Evolutionary conservation across 2,888 invertebrate genomes (phyloP), one percentile per base, ranked within the genome.

Genomic region (Melanostoma scalare): DNA sequence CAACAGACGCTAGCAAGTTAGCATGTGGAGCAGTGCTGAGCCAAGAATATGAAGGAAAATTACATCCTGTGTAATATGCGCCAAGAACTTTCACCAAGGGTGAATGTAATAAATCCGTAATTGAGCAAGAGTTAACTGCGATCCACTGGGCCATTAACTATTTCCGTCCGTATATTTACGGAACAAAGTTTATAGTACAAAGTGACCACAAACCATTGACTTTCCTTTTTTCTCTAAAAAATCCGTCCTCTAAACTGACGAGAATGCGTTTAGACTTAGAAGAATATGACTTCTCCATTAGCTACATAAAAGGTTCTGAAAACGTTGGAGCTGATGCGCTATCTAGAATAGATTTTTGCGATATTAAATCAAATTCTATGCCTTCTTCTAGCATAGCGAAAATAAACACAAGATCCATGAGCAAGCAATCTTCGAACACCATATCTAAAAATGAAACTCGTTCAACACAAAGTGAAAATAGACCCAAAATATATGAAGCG

Each of bases 161-260:
- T 55, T 88, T 87, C 65, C 40, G 56, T 53, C 78, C 82, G 69
- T 85, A 84, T 35, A 42, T 86, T n/a, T 84, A 80, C 52, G 85
- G 80, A 8, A 79, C 56, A 30, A 36, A 69, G 60, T 87, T 87
- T 73, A 48, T 52, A 2, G 86, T 87, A 4, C 68, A 60, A 55
- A 85, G 85, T n/a, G 87, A 87, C 50, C 87, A 87, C 63, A 77
- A 80, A 61, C 87, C 87, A 2, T 69, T 88, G 20, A 48, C 86
- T 5, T 87, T 86, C 61, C 61, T 87, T 33, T 87, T 86, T 48
- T 69, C 85, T 42, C 72, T 87, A 63, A 82, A 73, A 65, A 86
- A 87, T 63, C 87, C 87, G 3, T 78, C 85, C 5, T 86, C 86
- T 30, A 86, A 87, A 76, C 63, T 88, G 35, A 86, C 86, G 9